Percentiles rank a stretch among this genome's conserved stretches.
Evolutionary conservation across 2,113 vertebrate genomes (phyloP).

Genomic region (Damaliscus lunatus): DNA sequence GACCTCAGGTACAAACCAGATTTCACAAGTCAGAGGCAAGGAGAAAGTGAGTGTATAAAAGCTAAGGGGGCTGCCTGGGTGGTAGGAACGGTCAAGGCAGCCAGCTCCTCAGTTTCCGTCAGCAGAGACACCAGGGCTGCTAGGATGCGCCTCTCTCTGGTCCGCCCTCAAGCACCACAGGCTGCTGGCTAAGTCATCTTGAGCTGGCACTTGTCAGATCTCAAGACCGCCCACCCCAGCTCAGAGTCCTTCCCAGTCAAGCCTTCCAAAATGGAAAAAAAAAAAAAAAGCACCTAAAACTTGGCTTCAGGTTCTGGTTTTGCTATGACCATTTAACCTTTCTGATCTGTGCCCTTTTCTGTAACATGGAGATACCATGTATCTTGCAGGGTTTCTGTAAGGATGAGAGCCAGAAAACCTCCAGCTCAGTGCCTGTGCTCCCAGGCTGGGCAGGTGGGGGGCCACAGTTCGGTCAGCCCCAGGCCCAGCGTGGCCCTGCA

Average conservation of each 20-base stretch:
- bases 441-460: not conserved
- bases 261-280: not conserved
- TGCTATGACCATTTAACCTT: not conserved
- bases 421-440: not conserved
- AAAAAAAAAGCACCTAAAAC: not conserved
- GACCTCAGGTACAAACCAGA: not conserved
- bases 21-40: not conserved
- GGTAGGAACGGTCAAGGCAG: fast-evolving
- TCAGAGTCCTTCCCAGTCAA: not conserved
- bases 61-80: not conserved
- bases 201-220: not conserved
- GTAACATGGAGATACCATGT: not conserved
- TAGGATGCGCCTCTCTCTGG: not conserved
- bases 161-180: not conserved
- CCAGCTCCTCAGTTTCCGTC: not conserved
- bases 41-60: not conserved
- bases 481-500: not conserved
- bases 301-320: not conserved
- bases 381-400: not conserved
- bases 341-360: not conserved
- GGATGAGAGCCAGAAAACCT: not conserved
- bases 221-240: not conserved
- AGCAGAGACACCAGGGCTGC: not conserved
- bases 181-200: not conserved
- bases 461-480: not conserved